Base-by-base conservation (phyloP, 2,113 vertebrate genomes). In the Saguinus imperator region DNA sequence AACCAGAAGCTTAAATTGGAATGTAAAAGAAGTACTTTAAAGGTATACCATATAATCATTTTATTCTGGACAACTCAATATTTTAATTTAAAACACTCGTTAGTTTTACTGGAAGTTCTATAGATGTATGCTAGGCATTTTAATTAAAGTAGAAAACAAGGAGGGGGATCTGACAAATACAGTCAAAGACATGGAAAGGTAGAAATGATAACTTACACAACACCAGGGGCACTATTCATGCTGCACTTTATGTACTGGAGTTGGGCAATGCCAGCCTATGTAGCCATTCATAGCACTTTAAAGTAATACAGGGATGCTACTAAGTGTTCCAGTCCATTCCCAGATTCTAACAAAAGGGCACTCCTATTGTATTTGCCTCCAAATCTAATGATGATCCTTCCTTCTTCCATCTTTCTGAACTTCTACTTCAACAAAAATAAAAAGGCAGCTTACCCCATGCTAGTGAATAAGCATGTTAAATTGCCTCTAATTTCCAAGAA, bases 41-140 rank as follows among this genome's bases (percentile, higher is more conserved):
- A 88, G 18, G 43, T 13, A 75, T 40, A 29, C 3, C 43, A 52
- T 48, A 48, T 21, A 95, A 86, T 84, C 45, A 40, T 83, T 85
- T 70, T 45, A 77, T 81, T 93, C 43, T 57, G 4, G 50, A 89
- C 29, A 96, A 95, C 87, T 58, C 23, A 94, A 50, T 23, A 66
- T 85, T 95, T 88, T 94, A 91, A 95, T 76, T 86, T 32, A 94
- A 89, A 93, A 94, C 6, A 35, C 48, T 68, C 25, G 35, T 75
- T 90, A 45, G 58, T 12, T 61, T 86, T 52, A 95, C 27, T 75
- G 21, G 40, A 35, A 92, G 92, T 66, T 80, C 45, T 72, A 76
- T 6, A 80, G 37, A 87, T 10, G 9, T 87, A 45, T 23, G 9
- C 40, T 35, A 13, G 35, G 57, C n/a, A 89, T 27, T 87, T 86